Conservation (phyloP, 2,888 invertebrate species). For the Vesta saturnalis region DNA sequence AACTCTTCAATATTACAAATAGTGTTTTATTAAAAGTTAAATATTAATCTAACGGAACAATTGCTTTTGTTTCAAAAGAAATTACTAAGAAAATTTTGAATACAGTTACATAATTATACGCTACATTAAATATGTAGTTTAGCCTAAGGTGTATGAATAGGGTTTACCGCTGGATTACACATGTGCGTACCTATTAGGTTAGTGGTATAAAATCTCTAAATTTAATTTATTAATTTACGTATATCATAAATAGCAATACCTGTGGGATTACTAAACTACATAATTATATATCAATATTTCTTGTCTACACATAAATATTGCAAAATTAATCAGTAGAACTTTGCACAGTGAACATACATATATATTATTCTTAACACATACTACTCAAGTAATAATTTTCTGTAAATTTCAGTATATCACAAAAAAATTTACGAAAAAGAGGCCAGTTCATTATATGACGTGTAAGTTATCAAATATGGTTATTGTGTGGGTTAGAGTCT, state of each 20-base stretch:
- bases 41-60: no score
- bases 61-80: no score
- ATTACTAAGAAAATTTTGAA: no score
- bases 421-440: conserved; percentile 5
- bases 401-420: conserved; percentile 5
- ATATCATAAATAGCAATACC: background rate
- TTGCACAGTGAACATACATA: background rate
- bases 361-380: background rate
- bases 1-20: no score
- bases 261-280: background rate
- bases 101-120: no score
- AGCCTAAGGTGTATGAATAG: no score
- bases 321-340: background rate
- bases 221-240: background rate
- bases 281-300: background rate
- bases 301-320: background rate
- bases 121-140: no score
- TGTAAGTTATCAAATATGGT: conserved; percentile 33
- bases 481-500: conserved; percentile 34
- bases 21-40: no score
- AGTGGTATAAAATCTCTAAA: background rate
- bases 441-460: conserved; percentile 20
- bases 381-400: background rate
- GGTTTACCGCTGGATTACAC: no score
- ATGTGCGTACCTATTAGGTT: no score